Evolutionary conservation across 2,113 vertebrate genomes (phyloP).

Genomic region (Bubo blakistoni): DNA sequence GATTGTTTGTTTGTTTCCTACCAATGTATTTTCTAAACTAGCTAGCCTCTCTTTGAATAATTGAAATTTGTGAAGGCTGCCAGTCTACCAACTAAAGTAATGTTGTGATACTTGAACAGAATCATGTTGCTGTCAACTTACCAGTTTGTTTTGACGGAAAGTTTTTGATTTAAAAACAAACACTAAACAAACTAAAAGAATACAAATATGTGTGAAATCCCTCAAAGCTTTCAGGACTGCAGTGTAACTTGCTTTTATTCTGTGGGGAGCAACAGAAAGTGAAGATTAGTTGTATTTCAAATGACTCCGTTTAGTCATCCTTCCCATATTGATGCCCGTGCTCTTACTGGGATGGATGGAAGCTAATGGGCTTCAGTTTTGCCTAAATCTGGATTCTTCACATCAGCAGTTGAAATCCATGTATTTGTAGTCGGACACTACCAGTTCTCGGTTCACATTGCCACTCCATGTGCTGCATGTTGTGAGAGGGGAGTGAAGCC

Average conservation of each 20-base stretch:
- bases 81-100: neutral
- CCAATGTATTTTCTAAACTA: neutral
- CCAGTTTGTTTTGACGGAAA: neutral
- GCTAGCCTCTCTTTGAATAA: neutral
- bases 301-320: neutral
- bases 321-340: neutral
- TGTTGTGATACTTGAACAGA: neutral
- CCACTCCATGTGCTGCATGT: rapidly evolving
- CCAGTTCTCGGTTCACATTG: neutral
- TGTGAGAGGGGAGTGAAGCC: neutral
- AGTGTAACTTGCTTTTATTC: neutral
- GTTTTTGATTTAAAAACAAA: neutral
- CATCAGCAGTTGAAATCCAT: neutral
- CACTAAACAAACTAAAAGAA: neutral
- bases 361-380: neutral
- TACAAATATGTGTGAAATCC: neutral
- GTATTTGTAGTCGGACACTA: neutral
- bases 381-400: neutral
- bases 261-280: neutral
- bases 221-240: neutral
- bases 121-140: neutral
- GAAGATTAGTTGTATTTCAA: neutral
- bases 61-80: neutral
- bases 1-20: neutral
- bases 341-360: neutral